Conservation (phyloP, 2,113 vertebrate species). For the Delphinapterus leucas region DNA sequence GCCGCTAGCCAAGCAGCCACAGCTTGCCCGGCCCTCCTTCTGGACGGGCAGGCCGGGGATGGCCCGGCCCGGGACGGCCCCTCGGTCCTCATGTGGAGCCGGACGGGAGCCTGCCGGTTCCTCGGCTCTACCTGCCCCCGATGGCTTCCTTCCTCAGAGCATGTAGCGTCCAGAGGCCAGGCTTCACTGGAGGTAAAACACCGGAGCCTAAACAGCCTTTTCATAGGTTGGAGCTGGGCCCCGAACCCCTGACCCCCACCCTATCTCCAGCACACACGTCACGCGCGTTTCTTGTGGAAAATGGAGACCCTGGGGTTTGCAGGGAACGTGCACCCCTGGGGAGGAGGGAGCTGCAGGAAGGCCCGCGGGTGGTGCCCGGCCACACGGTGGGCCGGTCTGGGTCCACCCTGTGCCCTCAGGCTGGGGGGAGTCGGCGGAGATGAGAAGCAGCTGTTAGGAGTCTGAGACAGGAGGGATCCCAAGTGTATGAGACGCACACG, state of each 20-base stretch:
- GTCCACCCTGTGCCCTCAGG: not conserved
- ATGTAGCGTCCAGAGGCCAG: not conserved
- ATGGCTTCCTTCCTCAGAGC: not conserved
- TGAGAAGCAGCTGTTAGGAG: not conserved
- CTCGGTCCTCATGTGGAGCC: not conserved
- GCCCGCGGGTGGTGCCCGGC: not conserved
- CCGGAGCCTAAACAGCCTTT: slow-evolving; percentile 66
- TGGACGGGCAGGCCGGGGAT: not conserved
- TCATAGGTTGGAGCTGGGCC: slow-evolving; percentile 33
- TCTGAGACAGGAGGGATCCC: not conserved
- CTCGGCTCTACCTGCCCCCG: not conserved
- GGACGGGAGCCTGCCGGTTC: not conserved
- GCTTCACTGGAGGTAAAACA: slow-evolving; percentile 41
- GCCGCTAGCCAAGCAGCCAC: not conserved
- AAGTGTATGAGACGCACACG: not conserved
- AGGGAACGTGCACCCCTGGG: not conserved
- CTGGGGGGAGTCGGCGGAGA: not conserved
- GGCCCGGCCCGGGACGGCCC: not conserved
- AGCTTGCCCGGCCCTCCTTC: too few relatives aligned
- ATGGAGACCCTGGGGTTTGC: not conserved
- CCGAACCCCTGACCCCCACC: not conserved
- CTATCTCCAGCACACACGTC: not conserved
- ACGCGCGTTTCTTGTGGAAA: not conserved
- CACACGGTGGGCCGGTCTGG: not conserved
- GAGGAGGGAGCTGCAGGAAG: not conserved